Evolutionary conservation across 2,797 vertebrate species (phyloP), one percentile per base, ranked within the genome.

Genomic region (Hippoglossus hippoglossus): DNA sequence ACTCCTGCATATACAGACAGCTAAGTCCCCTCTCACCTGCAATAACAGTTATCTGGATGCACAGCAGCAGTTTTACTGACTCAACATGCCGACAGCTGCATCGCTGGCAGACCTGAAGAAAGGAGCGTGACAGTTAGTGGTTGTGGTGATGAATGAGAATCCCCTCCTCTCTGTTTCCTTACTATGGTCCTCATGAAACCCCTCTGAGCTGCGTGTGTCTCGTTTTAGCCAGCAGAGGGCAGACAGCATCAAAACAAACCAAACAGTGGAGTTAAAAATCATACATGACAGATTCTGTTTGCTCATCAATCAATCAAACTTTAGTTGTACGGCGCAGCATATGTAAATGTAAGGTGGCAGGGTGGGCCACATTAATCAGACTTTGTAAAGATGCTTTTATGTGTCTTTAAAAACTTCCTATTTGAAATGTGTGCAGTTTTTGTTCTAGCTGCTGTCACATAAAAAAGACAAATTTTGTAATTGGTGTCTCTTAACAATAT

Each of bases 181-280:
- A 31, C 28, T 1, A 0, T 51, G 56, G 31, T 64, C 28, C 24
- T 46, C 6, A 18, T 39, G 22, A 53, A 64, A 63, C 21, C 25
- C 19, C 4, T 41, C 5, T 15, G 9, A 44, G 25, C 13, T 50
- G 50, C 19, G 15, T 15, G 16, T 3, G 0, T 24, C 28, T 19
- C 1, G 31, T 46, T 57, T 67, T 36, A 25, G 1, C 75, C 71
- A 82, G 59, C 53, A 82, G 75, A 57, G 75, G 71, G 67, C 75
- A 72, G 58, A 54, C 49, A 18, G 34, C 34, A 44, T 64, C 7
- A 1, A 53, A 36, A 19, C 51, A 64, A 60, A 1, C n/a, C 22
- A 50, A 59, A 44, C 47, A 49, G 15, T 2, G 15, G n/a, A 19
- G n/a, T 21, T 6, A 19, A 13, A 19, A 46, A 19, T 8, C 44